Evolutionary conservation across 2,888 invertebrate genomes (phyloP), one percentile per base, ranked within the genome.

Genomic region (Drosophila falleni): DNA sequence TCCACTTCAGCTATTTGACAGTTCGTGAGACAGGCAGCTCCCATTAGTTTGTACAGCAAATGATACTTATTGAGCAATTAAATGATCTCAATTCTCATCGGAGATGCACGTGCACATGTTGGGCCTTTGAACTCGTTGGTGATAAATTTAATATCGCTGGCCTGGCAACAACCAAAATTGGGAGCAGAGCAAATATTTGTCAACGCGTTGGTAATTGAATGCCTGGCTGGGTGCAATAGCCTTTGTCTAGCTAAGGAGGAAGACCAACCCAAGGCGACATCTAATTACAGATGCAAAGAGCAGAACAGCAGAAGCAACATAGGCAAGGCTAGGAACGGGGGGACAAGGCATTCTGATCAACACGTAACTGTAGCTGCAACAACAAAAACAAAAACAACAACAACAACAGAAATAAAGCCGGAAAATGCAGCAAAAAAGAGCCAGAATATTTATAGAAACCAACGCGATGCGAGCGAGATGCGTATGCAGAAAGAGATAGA

Each of bases 161-260:
- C 58, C 46, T 54, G 60, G 54, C 49, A 61, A 61, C 66, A 35
- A 47, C 58, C 46, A 58, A 58, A 58, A 58, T 58, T 47, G 46
- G 55, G 58, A 58, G 37, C 58, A 58, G 46, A 16, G 26, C 6
- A 35, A 42, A 63, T 50, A 62, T 69, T 76, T 71, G 76, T 83
- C 84, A 73, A 84, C 84, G 84, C 86, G 84, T 85, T 85, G 84
- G 84, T 86, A 86, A 83, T 80, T 70, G 80, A 75, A 83, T 73
- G 84, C 74, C 69, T 35, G 64, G 44, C 39, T 26, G 55, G 37
- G 84, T 78, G 86, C 84, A 85, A 76, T 81, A 86, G 86, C 84
- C 84, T 85, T 80, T 78, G 80, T 82, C 82, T 73, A 74, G 75
- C 59, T 49, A 67, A 71, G 74, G 64, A 49, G 68, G 68, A 67